Base-by-base conservation (phyloP, 2,888 invertebrate genomes). In the Drosophila austrosaltans region DNA sequence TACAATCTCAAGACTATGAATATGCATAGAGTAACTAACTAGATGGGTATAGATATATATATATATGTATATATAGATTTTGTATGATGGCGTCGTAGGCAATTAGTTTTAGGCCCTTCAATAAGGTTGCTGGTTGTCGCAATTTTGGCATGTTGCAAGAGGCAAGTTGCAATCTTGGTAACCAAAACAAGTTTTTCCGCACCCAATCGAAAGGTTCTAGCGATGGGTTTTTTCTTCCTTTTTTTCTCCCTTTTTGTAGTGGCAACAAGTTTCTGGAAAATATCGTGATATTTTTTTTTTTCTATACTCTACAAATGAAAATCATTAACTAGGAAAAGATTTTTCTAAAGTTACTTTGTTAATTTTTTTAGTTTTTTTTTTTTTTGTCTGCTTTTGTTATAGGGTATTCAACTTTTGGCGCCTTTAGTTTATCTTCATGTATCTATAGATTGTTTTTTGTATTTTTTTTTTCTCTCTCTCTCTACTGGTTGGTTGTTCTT, bases 1-100 rank as follows among this genome's bases (percentile, higher is more conserved):
- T 12, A 2, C 22, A 25, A 63, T 76, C 6, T 79, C 76, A 79
- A 76, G 82, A 69, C 77, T 79, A 87, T 82, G 87, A 82, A 82
- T 87, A 82, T 85, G 87, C 82, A 82, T 79, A 40, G 25, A 36
- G 8, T 36, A 8, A 2, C 8, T 36, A 36, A 36, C 36, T 36
- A 36, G 10, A 8, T 10, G 10, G 2, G 36, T 36, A 6, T 1
- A 32, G 3, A 4, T 4, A 2, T 36, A 8, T 36, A 10, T 10
- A 36, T 36, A 8, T 8, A 36, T 36, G 42, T 53, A 8, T 36
- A 32, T 16, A 6, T 42, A 12, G 8, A 16, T 16, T 16, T 16
- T 16, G 16, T 16, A 16, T 16, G 16, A 16, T 16, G 16, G 16
- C 16, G 16, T 39, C 57, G 20, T 39, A 32, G 40, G 59, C 71